Conservation (phyloP, 2,888 invertebrate genomes). For the Drosophila macrospina region DNA sequence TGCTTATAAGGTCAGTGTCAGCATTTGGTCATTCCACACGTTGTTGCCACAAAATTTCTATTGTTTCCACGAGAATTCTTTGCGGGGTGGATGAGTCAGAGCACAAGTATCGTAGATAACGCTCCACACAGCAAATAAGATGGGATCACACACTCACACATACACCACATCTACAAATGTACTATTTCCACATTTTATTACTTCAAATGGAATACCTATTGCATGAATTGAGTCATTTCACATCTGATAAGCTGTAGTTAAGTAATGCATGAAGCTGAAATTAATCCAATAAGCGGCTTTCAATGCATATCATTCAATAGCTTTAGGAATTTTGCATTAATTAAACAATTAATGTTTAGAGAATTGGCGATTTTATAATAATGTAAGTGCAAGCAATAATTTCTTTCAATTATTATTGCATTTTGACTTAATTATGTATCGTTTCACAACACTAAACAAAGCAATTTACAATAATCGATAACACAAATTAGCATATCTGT, state of each 20-base stretch:
- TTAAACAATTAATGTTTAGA: not conserved
- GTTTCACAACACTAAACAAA: constrained; percentile 7
- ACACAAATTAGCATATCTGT: not conserved
- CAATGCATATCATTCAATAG: constrained; percentile 6
- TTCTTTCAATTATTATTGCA: constrained; percentile 2
- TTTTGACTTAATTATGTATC: not conserved
- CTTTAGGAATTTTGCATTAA: constrained; percentile 8
- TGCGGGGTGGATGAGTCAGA: constrained; percentile 43
- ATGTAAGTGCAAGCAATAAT: not conserved
- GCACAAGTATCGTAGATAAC: constrained; percentile 7
- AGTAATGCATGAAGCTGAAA: not conserved
- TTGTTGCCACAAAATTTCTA: constrained; percentile 4
- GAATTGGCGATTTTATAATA: not conserved
- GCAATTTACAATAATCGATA: not conserved
- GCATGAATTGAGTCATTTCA: constrained; percentile 10
- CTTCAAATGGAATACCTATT: constrained; percentile 13
- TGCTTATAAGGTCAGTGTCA: constrained; percentile 70
- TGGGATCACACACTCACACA: constrained; percentile 6
- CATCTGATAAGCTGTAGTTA: constrained; percentile 1
- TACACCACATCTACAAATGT: not conserved
- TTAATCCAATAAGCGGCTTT: constrained; percentile 25
- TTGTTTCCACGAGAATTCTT: constrained; percentile 18
- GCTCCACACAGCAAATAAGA: constrained; percentile 18
- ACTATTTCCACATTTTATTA: not conserved
- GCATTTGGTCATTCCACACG: constrained; percentile 57